A percentile compares a stretch with the other conserved stretches of the same genome.
Evolutionary conservation across 1,140 invertebrate genomes (phyloP).

Genomic region (Venturia canescens): DNA sequence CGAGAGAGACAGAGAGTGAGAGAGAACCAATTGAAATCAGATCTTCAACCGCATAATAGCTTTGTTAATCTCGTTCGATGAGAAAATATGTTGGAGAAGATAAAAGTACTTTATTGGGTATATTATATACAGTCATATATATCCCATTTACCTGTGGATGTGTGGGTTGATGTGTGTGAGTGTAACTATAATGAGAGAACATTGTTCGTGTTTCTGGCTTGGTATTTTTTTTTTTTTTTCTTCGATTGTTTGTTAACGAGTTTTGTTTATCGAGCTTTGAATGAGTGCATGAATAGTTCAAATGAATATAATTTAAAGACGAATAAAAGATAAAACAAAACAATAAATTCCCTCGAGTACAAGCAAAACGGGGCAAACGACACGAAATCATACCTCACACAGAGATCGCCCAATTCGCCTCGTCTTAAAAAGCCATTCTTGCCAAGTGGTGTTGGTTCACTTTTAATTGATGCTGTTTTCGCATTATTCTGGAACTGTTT

Average conservation of each 20-base stretch:
- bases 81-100: conserved; percentile 14
- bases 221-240: not conserved
- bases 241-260: not conserved
- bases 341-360: conserved; percentile 22
- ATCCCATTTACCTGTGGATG: not conserved
- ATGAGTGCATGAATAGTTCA: conserved; percentile 16
- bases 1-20: too few species aligned
- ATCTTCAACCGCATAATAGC: not conserved
- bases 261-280: not conserved
- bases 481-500: conserved; percentile 65
- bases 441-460: conserved; percentile 68
- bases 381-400: conserved; percentile 76
- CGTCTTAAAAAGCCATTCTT: conserved; percentile 76
- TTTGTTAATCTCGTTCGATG: conserved; percentile 27
- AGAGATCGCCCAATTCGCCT: conserved; percentile 77
- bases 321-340: not conserved
- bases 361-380: conserved; percentile 66
- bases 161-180: not conserved
- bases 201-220: not conserved
- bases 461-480: conserved; percentile 67
- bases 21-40: not conserved
- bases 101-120: not conserved
- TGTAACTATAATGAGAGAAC: not conserved
- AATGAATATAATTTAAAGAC: not conserved
- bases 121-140: not conserved